Evolutionary conservation across 2,888 invertebrate species (phyloP).

Genomic region (Steinernema carpocapsae): DNA sequence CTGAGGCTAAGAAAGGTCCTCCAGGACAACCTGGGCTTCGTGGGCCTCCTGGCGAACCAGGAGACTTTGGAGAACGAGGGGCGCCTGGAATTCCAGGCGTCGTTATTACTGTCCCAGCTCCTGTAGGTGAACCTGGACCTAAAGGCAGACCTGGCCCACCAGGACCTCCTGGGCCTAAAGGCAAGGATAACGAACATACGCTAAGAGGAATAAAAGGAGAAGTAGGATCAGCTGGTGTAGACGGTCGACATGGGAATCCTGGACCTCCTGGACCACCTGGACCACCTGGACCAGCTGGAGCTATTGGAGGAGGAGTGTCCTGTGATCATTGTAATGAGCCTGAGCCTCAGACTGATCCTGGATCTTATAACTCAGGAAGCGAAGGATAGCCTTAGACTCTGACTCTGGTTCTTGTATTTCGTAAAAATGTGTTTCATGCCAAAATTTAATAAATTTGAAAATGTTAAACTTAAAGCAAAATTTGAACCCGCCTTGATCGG

Average conservation of each 20-base stretch:
- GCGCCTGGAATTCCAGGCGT: constrained; percentile 1
- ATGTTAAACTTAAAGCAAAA: no score
- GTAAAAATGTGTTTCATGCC: no score
- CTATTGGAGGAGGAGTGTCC: not conserved
- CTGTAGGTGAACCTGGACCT: not conserved
- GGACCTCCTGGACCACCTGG: constrained; percentile 7
- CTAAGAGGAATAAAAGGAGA: not conserved
- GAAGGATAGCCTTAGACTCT: no score
- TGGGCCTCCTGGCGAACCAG: constrained; percentile 1
- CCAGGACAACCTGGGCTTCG: not conserved
- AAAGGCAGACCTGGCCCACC: constrained; percentile 14
- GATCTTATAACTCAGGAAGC: no score
- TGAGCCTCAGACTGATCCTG: not conserved
- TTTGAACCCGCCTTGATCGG: no score
- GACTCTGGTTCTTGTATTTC: no score
- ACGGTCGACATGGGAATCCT: not conserved
- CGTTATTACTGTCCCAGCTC: constrained; percentile 6
- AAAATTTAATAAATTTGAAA: no score
- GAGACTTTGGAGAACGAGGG: not conserved
- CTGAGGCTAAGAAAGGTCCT: not conserved
- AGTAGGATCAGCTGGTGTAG: not conserved
- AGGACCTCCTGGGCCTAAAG: constrained; percentile 23
- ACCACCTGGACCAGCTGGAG: not conserved
- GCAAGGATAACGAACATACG: not conserved
- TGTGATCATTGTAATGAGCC: constrained; percentile 21